Evolutionary conservation across 2,113 vertebrate genomes (phyloP), one percentile per base, ranked within the genome.

Genomic region (Zosterops lateralis): DNA sequence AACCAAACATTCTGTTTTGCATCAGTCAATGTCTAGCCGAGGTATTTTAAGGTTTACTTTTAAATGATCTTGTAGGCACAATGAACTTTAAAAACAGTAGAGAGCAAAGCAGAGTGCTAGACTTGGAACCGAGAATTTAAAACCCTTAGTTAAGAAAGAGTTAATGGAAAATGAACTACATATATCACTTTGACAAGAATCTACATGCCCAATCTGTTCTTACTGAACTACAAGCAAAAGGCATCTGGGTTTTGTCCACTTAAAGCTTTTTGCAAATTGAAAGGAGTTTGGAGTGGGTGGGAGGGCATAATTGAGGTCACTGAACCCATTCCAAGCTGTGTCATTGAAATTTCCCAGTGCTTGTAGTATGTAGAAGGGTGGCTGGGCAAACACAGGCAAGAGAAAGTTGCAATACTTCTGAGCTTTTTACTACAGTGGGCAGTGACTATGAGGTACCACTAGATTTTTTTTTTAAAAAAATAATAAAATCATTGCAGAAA

Each of bases 191-290:
- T 84, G 84, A 96, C 71, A 96, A 97, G 96, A 95, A 96, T 82
- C 95, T 96, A 90, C 87, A 96, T 91, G 96, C 89, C 96, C 96
- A 97, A 97, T 97, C 97, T 98, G 97, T 97, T 97, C 97, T 96
- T 95, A 94, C 96, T 96, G 97, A 97, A 85, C 93, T 90, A 84
- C 87, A 96, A 90, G 93, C 93, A 97, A 84, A 84, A 92, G 93
- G 97, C 93, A 89, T 97, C 97, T 98, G 98, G 96, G 93, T 97
- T 97, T 94, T 95, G 95, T 98, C 96, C 95, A 91, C 95, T 97
- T 95, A 96, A 97, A 96, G 93, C 97, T 97, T 97, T 97, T 97
- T 97, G 89, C 94, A 97, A 97, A 96, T 97, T 98, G 97, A 98
- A 98, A 98, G 96, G 95, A 95, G 93, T 97, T 94, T 96, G 95